Evolutionary conservation across 2,888 invertebrate species (phyloP), one percentile per base, ranked within the genome.

Genomic region (Nysson spinosus): DNA sequence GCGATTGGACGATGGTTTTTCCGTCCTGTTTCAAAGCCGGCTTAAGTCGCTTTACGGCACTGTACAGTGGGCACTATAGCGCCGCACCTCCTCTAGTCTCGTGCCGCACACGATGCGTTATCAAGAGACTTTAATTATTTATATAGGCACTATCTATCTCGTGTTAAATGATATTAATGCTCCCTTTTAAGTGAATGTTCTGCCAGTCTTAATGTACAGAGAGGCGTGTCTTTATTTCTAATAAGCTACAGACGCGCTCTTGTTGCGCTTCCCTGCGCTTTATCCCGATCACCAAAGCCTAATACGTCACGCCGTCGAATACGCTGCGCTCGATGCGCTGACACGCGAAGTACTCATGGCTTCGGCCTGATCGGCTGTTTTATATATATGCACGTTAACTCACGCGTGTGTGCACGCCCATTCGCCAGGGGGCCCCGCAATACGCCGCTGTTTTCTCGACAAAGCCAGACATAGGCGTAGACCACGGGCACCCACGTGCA

Each of bases 301-400:
- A 49, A 47, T 55, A 30, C 17, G 46, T n/a, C n/a, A n/a, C n/a
- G n/a, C n/a, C n/a, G n/a, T n/a, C n/a, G n/a, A n/a, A n/a, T n/a
- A n/a, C 42, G 34, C n/a, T 52, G 62, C 50, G 50, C 47, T 35
- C 51, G 28, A 32, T 30, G 16, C 54, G 54, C 58, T 58, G 65
- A 69, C 72, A 77, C 69, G 58, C 73, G 68, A 66, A 61, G 64
- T 68, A 68, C 68, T 73, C 72, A 61, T 77, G 69, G 67, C 69
- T 68, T 63, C 65, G 40, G 67, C 43, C 50, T 12, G 71, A 57
- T 65, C 57, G 42, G 26, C 17, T 34, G 57, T 68, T 60, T 52
- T 69, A 63, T 49, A 39, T 58, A 50, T 44, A 42, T 35, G 24
- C 46, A 3, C 26, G 14, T 26, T 50, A 40, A 52, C 34, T 20